Evolutionary conservation across 2,797 vertebrate genomes (phyloP).

Genomic region (Prionace glauca): DNA sequence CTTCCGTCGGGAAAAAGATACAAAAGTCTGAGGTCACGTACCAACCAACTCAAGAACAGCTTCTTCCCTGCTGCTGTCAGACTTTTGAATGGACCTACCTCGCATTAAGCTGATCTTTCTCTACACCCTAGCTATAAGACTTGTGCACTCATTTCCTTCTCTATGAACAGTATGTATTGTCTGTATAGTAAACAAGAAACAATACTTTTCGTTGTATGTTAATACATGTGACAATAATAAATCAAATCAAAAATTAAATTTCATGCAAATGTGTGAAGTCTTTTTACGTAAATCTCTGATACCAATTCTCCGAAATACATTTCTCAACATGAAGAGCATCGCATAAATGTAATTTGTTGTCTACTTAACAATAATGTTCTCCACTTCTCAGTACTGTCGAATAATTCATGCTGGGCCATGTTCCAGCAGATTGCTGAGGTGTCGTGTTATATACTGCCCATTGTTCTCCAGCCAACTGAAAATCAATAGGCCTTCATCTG

Average conservation of each 20-base stretch:
- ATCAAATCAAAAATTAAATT: background rate
- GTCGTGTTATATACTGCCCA: background rate
- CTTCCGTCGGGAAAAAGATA: too few species aligned
- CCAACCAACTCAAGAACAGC: too few species aligned
- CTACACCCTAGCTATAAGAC: too few species aligned
- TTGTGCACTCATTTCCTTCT: too few species aligned
- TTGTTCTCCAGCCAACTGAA: background rate
- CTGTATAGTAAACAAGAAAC: too few species aligned
- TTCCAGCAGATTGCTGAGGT: background rate
- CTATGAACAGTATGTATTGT: too few species aligned
- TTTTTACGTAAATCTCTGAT: background rate
- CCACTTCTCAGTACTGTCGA: background rate
- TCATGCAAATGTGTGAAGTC: background rate
- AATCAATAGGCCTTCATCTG: background rate
- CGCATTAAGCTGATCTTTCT: too few species aligned
- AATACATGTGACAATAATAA: too few species aligned
- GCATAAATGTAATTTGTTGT: background rate
- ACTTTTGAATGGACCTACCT: too few species aligned
- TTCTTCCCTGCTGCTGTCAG: too few species aligned
- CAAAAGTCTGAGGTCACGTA: too few species aligned
- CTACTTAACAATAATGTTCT: background rate
- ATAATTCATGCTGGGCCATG: background rate
- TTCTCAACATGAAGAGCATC: background rate
- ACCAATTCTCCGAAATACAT: background rate
- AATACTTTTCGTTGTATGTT: too few species aligned